Evolutionary conservation across 1,140 invertebrate genomes (phyloP), one percentile per base, ranked within the genome.

Genomic region (Pissodes strobi): DNA sequence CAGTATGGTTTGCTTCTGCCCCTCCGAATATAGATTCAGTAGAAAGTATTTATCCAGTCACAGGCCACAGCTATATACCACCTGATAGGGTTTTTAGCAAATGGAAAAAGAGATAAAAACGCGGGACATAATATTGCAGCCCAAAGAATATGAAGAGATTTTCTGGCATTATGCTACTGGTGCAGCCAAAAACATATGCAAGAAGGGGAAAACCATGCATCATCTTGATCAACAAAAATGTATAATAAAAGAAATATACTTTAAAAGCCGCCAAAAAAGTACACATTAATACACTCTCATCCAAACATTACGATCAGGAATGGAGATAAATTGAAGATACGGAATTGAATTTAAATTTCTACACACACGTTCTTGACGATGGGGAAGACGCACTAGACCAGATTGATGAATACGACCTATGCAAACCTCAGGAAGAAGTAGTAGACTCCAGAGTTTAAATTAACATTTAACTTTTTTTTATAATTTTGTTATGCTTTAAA

Each of bases 71-170:
- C n/a, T n/a, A n/a, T n/a, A n/a, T n/a, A n/a, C n/a, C n/a, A n/a
- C n/a, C n/a, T n/a, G n/a, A n/a, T n/a, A n/a, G n/a, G n/a, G 52
- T 13, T 61, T 61, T 61, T 25, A 2, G 12, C 6, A 12, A 22
- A 53, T 61, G 23, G 59, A 52, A 23, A 21, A 23, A 13, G 45
- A 48, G 21, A 22, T 48, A 3, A 48, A 22, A 21, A 48, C 6
- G 13, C 10, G 8, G 17, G 45, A 48, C 6, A 22, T 19, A 18
- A 21, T 21, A 48, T 19, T 19, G 21, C 15, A 18, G 15, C 45
- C 45, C 5, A 22, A 48, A 18, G 8, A 48, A 21, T 48, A 48
- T 48, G 15, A 19, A 19, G 21, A 48, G 2, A n/a, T 48, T 22
- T 48, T 48, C 19, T 48, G 10, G 8, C 3, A 22, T 4, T 48